These are phyloP conservation scores for Amphipoea lucens DNA, from an alignment of 2,888 invertebrate species.

Conservation along the genomic window DNA sequence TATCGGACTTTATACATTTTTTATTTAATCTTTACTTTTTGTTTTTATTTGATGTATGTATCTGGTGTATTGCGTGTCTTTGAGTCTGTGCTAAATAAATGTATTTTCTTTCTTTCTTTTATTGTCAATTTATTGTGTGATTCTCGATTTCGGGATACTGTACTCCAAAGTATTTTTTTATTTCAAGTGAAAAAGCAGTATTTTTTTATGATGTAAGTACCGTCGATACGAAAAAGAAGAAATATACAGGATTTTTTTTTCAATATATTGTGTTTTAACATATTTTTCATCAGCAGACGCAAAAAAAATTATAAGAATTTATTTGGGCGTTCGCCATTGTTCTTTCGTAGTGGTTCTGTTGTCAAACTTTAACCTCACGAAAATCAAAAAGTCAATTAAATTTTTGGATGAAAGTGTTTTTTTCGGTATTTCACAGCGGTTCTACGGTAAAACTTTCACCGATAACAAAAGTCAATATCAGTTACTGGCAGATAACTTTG, in stretches of 20 bases:
- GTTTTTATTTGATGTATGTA: too few relatives aligned
- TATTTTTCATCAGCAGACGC: too few relatives aligned
- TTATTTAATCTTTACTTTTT: too few relatives aligned
- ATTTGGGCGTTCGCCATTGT: too few relatives aligned
- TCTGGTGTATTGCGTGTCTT: too few relatives aligned
- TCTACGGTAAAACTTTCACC: neutral
- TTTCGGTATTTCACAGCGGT: neutral
- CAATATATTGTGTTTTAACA: neutral
- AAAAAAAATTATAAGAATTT: too few relatives aligned
- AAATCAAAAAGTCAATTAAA: neutral
- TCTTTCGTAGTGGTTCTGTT: neutral
- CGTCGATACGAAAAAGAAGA: neutral
- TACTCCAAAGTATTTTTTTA: neutral
- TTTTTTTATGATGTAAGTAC: neutral
- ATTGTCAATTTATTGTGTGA: constrained; percentile 29
- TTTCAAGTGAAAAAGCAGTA: neutral
- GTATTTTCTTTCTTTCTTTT: constrained; percentile 18
- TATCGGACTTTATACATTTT: too few relatives aligned
- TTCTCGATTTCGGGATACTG: neutral
- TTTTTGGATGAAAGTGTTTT: neutral
- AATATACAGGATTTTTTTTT: neutral
- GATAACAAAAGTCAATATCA: neutral
- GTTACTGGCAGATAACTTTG: too few relatives aligned
- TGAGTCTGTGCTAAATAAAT: too few relatives aligned
- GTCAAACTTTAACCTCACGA: neutral